These are phyloP conservation scores for Odontocolon sp. DNA, from an alignment of 2,888 invertebrate species.

Conservation along the genomic window DNA sequence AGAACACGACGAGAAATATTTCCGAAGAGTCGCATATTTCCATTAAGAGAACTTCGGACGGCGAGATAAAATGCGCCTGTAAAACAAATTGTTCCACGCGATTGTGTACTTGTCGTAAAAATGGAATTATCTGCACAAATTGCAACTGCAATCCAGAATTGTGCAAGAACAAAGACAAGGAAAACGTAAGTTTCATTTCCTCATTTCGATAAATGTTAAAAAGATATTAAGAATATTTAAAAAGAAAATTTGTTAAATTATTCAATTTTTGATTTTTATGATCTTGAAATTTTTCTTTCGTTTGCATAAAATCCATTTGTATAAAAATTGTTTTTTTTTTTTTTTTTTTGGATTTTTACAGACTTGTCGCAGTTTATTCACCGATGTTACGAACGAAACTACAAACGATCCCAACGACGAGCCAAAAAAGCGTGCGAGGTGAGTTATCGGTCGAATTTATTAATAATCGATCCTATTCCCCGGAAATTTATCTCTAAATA, in stretches of 20 bases:
- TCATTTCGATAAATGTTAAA: background rate
- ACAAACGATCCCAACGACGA: conserved; percentile 2
- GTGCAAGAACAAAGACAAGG: conserved; percentile 79
- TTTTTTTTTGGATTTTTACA: too few relatives aligned
- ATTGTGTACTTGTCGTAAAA: conserved; percentile 85
- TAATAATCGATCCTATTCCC: background rate
- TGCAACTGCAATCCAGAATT: conserved; percentile 83
- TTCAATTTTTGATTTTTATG: background rate
- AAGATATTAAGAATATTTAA: background rate
- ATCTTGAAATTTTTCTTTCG: too few relatives aligned
- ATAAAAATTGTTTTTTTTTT: background rate
- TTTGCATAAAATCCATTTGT: too few relatives aligned
- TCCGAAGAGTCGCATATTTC: conserved; percentile 64
- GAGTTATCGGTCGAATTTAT: background rate
- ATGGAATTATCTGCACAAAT: conserved; percentile 80
- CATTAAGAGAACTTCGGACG: conserved; percentile 79
- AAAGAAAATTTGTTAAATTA: background rate
- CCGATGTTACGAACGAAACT: background rate
- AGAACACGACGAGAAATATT: conserved; percentile 61
- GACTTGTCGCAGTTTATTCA: conserved; percentile 21
- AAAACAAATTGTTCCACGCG: conserved; percentile 84
- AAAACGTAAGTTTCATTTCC: conserved; percentile 62
- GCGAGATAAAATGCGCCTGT: conserved; percentile 84
- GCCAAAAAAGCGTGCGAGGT: conserved; percentile 28
- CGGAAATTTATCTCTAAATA: background rate